Conservation (phyloP, 2,797 vertebrate genomes). For the Gephyroberyx darwinii region DNA sequence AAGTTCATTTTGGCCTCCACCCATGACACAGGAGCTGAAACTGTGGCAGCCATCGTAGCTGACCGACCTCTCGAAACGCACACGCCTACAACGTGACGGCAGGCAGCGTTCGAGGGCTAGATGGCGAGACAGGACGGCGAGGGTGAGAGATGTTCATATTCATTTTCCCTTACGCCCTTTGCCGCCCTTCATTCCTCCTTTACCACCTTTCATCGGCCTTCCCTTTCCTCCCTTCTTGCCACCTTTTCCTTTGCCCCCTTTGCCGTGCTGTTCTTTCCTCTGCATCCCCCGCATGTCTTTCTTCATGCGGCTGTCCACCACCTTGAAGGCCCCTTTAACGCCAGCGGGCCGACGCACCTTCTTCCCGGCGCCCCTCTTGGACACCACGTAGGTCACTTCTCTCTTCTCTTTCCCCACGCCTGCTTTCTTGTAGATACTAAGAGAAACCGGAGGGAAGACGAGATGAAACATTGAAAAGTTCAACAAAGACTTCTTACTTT, state of each 20-base stretch:
- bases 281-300: slow-evolving; percentile 90
- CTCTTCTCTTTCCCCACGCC: slow-evolving; percentile 93
- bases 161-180: slow-evolving; percentile 68
- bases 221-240: slow-evolving; percentile 51
- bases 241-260: slow-evolving; percentile 63
- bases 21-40: slow-evolving; percentile 18
- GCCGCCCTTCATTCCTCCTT: slow-evolving; percentile 42
- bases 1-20: slow-evolving; percentile 13
- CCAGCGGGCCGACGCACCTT: slow-evolving; percentile 89
- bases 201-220: slow-evolving; percentile 18
- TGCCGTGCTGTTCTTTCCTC: slow-evolving; percentile 80
- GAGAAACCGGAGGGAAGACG: neutral
- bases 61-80: slow-evolving; percentile 4
- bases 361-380: slow-evolving; percentile 89
- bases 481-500: neutral
- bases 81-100: slow-evolving; percentile 1
- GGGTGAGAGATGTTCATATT: neutral
- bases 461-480: neutral
- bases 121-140: neutral
- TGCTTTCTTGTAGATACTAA: slow-evolving; percentile 97
- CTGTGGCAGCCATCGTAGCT: slow-evolving; percentile 14
- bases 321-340: slow-evolving; percentile 92
- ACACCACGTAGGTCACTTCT: slow-evolving; percentile 91
- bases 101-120: neutral
- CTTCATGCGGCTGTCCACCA: slow-evolving; percentile 95